Conservation (phyloP, 2,797 vertebrate genomes). For the Gastrophryne carolinensis region DNA sequence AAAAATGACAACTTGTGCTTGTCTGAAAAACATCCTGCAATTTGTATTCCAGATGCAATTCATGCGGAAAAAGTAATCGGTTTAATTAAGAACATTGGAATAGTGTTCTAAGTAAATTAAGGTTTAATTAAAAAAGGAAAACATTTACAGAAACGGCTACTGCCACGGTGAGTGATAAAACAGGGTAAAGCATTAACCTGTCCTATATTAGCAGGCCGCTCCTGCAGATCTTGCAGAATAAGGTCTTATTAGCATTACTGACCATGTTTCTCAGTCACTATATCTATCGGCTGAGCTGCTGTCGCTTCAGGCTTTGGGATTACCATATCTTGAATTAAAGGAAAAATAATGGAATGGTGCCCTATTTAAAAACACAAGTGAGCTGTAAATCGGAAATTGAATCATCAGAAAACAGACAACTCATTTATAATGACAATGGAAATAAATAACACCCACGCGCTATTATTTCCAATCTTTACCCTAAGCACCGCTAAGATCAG, state of each 20-base stretch:
- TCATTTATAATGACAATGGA: too few relatives aligned
- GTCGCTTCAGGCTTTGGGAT: too few relatives aligned
- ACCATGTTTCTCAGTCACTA: not conserved
- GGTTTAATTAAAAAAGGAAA: slow-evolving; percentile 51
- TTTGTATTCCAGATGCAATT: slow-evolving; percentile 42
- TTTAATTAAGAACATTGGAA: slow-evolving; percentile 50
- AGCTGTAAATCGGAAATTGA: too few relatives aligned
- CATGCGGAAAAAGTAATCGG: slow-evolving; percentile 40
- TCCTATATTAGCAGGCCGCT: slow-evolving; percentile 11
- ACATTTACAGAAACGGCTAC: slow-evolving; percentile 43
- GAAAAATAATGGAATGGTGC: too few relatives aligned
- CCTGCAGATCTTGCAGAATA: not conserved
- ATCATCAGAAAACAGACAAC: too few relatives aligned
- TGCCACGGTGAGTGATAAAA: slow-evolving; percentile 33
- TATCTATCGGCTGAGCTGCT: not conserved
- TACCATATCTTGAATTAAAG: too few relatives aligned
- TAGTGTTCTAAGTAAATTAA: slow-evolving; percentile 49
- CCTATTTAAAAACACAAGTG: too few relatives aligned
- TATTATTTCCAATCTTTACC: too few relatives aligned
- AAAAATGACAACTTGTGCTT: slow-evolving; percentile 47
- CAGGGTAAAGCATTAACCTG: slow-evolving; percentile 28
- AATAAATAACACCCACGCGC: too few relatives aligned
- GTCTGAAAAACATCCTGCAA: slow-evolving; percentile 37
- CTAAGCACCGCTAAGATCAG: too few relatives aligned
- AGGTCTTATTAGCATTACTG: slow-evolving; percentile 11